Percentiles rank a stretch among this genome's conserved stretches.
These are phyloP conservation scores for Alosa alosa DNA, from an alignment of 2,113 vertebrate genomes.

Conservation along the genomic window DNA sequence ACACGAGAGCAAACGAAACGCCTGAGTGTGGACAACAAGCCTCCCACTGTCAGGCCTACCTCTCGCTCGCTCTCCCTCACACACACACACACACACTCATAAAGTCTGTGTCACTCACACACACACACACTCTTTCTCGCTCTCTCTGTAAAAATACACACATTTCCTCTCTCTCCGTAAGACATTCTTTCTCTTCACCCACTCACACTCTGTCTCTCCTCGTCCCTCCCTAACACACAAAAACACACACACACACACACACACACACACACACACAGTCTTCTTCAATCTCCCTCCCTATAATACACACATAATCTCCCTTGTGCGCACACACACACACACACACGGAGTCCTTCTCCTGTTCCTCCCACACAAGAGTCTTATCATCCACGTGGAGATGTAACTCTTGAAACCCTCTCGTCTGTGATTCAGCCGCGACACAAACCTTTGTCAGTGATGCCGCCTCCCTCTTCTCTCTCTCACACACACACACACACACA, in stretches of 20 bases:
- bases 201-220: constrained; percentile 32
- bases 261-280: neutral
- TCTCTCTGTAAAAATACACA: neutral
- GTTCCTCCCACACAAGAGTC: constrained; percentile 60
- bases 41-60: constrained; percentile 40
- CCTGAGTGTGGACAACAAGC: constrained; percentile 59
- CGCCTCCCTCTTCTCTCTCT: constrained; percentile 47
- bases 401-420: constrained; percentile 47
- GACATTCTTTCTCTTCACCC: neutral
- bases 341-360: neutral
- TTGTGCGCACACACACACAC: neutral
- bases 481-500: constrained; percentile 28
- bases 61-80: constrained; percentile 47
- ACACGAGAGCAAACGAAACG: constrained; percentile 52
- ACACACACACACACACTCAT: constrained; percentile 12
- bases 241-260: constrained; percentile 1
- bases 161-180: neutral
- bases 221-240: constrained; percentile 32
- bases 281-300: constrained; percentile 30
- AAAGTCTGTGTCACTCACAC: neutral
- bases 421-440: constrained; percentile 54
- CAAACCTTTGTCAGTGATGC: constrained; percentile 54
- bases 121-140: neutral
- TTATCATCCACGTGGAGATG: constrained; percentile 65
- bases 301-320: neutral